Conservation (phyloP, 2,888 invertebrate genomes). For the Sinelater perroti region DNA sequence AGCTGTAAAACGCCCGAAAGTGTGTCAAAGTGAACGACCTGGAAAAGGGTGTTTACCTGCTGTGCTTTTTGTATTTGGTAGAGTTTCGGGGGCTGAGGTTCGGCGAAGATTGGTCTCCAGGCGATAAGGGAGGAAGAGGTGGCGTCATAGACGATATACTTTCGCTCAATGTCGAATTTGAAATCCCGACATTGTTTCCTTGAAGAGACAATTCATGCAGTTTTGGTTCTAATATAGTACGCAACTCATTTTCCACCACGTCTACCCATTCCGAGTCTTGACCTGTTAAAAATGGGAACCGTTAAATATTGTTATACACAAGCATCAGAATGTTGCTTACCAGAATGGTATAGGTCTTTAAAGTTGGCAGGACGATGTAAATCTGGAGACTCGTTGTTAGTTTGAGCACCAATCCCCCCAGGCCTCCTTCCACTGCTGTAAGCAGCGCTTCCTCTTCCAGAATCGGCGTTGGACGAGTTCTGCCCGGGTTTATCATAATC, state of each 20-base stretch:
- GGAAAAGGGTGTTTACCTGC: too few relatives aligned
- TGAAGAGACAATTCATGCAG: constrained; percentile 70
- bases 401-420: constrained; percentile 63
- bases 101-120: constrained; percentile 65
- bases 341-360: constrained; percentile 46
- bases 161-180: constrained; percentile 72
- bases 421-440: constrained; percentile 78
- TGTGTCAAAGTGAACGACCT: too few relatives aligned
- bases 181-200: constrained; percentile 64
- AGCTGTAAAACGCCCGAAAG: constrained; percentile 58
- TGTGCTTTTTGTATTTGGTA: constrained; percentile 59
- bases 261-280: constrained; percentile 84
- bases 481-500: constrained; percentile 81
- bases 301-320: not conserved
- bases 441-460: constrained; percentile 81
- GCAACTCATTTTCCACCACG: constrained; percentile 80
- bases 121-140: constrained; percentile 79
- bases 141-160: constrained; percentile 79
- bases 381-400: constrained; percentile 68
- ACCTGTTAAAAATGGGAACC: constrained; percentile 50
- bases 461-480: constrained; percentile 78
- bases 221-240: constrained; percentile 80
- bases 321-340: constrained; percentile 20
- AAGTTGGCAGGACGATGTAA: constrained; percentile 56
- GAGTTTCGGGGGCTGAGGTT: constrained; percentile 61